A percentile compares a stretch with the other conserved stretches of the same genome.
These are phyloP conservation scores for Phalacrocorax aristotelis DNA, from an alignment of 2,113 vertebrate species.

Conservation along the genomic window DNA sequence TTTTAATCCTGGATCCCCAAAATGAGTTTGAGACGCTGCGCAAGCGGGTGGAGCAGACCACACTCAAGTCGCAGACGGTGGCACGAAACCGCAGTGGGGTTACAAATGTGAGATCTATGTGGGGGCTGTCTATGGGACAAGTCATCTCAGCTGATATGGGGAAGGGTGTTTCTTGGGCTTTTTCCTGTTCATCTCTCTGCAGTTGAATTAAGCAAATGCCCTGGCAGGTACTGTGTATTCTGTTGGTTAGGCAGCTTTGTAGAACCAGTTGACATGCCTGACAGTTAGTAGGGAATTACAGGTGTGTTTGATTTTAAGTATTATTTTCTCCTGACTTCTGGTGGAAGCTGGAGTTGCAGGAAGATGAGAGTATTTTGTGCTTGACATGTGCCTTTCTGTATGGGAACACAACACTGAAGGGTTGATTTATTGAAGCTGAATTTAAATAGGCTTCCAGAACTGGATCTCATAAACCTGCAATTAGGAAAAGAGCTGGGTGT, in stretches of 20 bases:
- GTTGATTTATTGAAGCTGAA: not conserved
- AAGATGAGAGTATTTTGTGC: not conserved
- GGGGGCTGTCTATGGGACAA: not conserved
- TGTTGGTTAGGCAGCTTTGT: not conserved
- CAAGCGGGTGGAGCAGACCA: constrained; percentile 92
- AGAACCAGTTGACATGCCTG: not conserved
- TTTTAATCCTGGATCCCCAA: constrained; percentile 92
- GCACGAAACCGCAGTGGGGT: constrained; percentile 94
- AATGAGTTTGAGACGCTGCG: constrained; percentile 96
- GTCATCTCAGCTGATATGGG: not conserved
- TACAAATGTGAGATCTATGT: constrained; percentile 85
- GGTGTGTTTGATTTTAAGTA: not conserved
- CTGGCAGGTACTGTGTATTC: not conserved
- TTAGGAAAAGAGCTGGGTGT: not conserved
- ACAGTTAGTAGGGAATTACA: not conserved
- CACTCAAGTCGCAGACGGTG: constrained; percentile 92
- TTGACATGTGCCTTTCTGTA: not conserved
- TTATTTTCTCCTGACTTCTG: not conserved
- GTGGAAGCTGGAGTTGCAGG: not conserved
- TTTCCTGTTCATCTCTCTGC: not conserved
- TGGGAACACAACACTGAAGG: not conserved
- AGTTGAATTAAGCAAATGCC: not conserved
- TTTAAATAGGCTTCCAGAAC: not conserved
- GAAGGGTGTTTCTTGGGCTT: not conserved
- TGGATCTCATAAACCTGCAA: not conserved